Evolutionary conservation across 2,797 vertebrate genomes (phyloP).

Genomic region (Eupleurogrammus muticus): DNA sequence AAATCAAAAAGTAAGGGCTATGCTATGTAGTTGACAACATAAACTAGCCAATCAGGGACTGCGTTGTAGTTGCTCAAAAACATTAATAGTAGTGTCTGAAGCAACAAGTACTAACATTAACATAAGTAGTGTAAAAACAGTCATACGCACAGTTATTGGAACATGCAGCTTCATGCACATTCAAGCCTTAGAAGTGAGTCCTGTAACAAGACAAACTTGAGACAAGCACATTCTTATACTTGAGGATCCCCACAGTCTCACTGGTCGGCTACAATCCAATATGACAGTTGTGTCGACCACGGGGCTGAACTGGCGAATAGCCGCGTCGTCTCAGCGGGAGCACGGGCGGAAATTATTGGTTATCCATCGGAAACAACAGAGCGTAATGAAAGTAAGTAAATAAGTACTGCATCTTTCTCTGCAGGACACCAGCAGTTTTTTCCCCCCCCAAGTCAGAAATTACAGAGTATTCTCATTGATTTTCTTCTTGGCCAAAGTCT

Average conservation of each 20-base stretch:
- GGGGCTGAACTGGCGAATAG: slow-evolving; percentile 15
- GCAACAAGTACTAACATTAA: too few species aligned
- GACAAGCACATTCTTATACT: not conserved
- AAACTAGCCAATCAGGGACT: too few species aligned
- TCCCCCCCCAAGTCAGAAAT: slow-evolving; percentile 22
- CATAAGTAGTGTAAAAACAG: too few species aligned
- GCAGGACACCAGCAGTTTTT: slow-evolving; percentile 28
- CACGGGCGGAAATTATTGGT: slow-evolving; percentile 13
- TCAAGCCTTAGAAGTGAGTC: too few species aligned
- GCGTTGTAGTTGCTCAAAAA: too few species aligned
- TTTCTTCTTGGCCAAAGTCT: slow-evolving; percentile 36
- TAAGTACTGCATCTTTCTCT: slow-evolving; percentile 8
- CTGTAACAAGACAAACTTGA: not conserved
- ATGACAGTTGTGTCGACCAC: slow-evolving; percentile 5
- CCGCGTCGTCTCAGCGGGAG: slow-evolving; percentile 11
- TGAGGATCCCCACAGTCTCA: slow-evolving; percentile 1
- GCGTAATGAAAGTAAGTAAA: slow-evolving; percentile 28
- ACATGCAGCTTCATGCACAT: too few species aligned
- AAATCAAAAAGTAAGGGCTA: too few species aligned
- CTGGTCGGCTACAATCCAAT: not conserved
- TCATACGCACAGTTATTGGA: too few species aligned
- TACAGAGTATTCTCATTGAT: slow-evolving; percentile 59
- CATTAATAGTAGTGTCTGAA: too few species aligned
- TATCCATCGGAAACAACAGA: slow-evolving; percentile 18
- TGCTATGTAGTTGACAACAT: too few species aligned